Base-by-base conservation (phyloP, 92 coral and sea anemone species). In the Paragorgia papillata region DNA sequence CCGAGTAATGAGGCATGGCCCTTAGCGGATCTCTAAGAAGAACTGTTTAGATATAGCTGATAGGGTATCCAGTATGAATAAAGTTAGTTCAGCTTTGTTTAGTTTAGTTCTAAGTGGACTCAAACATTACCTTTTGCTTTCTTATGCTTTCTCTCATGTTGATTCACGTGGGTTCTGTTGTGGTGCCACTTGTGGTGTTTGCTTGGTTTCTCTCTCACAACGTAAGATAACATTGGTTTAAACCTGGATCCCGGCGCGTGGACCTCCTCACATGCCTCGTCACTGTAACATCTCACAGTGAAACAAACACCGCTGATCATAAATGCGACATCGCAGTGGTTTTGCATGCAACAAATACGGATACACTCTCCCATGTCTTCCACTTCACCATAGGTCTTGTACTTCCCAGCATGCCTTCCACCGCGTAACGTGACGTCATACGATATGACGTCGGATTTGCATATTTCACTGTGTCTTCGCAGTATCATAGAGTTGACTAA, bases 361-460 rank as follows among this genome's bases (percentile, higher is more conserved):
- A 91, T 90, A 34, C 98, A 94, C 8, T 96, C 88, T 51, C 82
- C 92, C 88, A 94, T 94, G 75, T 85, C 85, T 79, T 90, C 98
- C 53, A 94, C 97, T 49, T 75, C 85, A 54, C 98, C 98, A n/a
- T 88, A 66, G 7, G 98, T 88, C 9, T 90, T 88, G 69, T 88
- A 94, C 73, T 88, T 82, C 31, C 97, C 98, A 6, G 98, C 98
- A 40, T 88, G 82, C 55, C 89, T 78, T 27, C 98, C 98, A 6
- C 98, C 98, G 17, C 90, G 90, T 1, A 94, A 89, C 7, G 95
- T 94, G 66, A 94, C 98, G 85, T 94, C 98, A 80, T 94, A 94
- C 0, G 98, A 94, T 40, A 94, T 87, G 46, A 94, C 97, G 50
- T 92, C 84, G 5, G 98, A 92, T 30, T 65, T 88, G 79, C 98